A percentile compares a stretch with the other conserved stretches of the same genome.
These are phyloP conservation scores for Xiphophorus couchianus DNA, from an alignment of 2,113 vertebrate genomes.

Conservation along the genomic window DNA sequence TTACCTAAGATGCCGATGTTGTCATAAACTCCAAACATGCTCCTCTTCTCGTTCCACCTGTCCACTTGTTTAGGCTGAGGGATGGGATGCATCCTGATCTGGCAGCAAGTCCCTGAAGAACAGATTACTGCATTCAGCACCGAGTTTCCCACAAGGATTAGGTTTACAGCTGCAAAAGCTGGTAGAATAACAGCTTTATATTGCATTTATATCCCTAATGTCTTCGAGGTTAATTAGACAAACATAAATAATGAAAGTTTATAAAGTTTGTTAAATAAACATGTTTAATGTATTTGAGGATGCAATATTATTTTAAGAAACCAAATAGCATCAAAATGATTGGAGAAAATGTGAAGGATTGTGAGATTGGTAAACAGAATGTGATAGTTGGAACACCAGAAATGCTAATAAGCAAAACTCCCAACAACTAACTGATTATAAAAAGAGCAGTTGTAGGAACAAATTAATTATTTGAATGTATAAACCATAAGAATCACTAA, in stretches of 20 bases:
- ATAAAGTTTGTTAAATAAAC: too few relatives aligned
- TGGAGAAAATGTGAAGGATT: background rate
- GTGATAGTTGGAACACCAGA: background rate
- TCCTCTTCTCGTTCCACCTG: conserved; percentile 92
- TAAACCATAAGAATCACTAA: too few relatives aligned
- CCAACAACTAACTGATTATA: too few relatives aligned
- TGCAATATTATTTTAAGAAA: background rate
- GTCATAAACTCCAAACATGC: conserved; percentile 92
- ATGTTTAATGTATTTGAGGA: too few relatives aligned
- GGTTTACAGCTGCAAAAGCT: too few relatives aligned
- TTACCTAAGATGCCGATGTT: conserved; percentile 95
- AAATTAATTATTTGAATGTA: too few relatives aligned
- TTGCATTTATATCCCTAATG: background rate
- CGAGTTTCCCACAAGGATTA: background rate
- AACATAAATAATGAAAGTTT: too few relatives aligned
- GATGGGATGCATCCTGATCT: conserved; percentile 74
- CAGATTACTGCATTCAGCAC: background rate
- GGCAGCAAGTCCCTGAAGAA: conserved; percentile 67
- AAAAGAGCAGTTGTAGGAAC: too few relatives aligned
- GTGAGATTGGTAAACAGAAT: too few relatives aligned
- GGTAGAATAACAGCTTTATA: background rate
- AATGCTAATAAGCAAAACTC: background rate
- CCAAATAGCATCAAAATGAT: background rate
- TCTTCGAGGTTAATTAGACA: too few relatives aligned
- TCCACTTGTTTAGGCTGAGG: conserved; percentile 83